Conservation (phyloP, 2,113 vertebrate genomes). For the Colossoma macropomum region DNA sequence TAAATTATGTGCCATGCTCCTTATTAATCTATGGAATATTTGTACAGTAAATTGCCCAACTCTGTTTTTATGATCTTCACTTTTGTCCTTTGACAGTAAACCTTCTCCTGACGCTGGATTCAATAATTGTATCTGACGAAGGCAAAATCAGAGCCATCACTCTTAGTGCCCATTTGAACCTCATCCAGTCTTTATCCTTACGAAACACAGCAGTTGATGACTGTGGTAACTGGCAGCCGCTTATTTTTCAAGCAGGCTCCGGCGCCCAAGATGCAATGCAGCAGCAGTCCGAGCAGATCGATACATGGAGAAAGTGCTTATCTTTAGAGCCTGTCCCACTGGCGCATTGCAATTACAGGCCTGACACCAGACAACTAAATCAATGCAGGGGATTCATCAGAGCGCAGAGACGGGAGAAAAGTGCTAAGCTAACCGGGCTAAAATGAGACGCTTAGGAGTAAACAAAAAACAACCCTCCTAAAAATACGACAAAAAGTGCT, state of each 20-base stretch:
- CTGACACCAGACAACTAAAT: slow-evolving; percentile 61
- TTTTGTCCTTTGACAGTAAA: not conserved
- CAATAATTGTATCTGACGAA: not conserved
- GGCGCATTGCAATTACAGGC: slow-evolving; percentile 66
- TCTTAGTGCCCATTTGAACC: slow-evolving; percentile 17
- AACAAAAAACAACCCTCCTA: slow-evolving; percentile 11
- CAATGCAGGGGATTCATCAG: slow-evolving; percentile 63
- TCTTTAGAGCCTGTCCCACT: slow-evolving; percentile 61
- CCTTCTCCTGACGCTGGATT: not conserved
- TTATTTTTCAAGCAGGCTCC: slow-evolving; percentile 55
- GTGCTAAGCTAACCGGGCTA: slow-evolving; percentile 24
- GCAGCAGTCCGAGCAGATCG: slow-evolving; percentile 54
- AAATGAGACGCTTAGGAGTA: slow-evolving; percentile 8
- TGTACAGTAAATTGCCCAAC: too few species aligned
- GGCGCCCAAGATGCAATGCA: slow-evolving; percentile 58
- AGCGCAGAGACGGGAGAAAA: slow-evolving; percentile 13
- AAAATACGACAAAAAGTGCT: slow-evolving; percentile 26
- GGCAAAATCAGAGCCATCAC: slow-evolving; percentile 2
- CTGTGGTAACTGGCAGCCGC: slow-evolving; percentile 35
- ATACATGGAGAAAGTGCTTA: slow-evolving; percentile 71
- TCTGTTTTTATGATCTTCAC: not conserved
- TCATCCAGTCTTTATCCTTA: slow-evolving; percentile 39
- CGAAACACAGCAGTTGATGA: slow-evolving; percentile 38
- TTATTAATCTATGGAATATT: too few species aligned
- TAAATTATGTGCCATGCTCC: too few species aligned